Evolutionary conservation across 2,888 invertebrate species (phyloP).

Genomic region (Epistrophe eligans): DNA sequence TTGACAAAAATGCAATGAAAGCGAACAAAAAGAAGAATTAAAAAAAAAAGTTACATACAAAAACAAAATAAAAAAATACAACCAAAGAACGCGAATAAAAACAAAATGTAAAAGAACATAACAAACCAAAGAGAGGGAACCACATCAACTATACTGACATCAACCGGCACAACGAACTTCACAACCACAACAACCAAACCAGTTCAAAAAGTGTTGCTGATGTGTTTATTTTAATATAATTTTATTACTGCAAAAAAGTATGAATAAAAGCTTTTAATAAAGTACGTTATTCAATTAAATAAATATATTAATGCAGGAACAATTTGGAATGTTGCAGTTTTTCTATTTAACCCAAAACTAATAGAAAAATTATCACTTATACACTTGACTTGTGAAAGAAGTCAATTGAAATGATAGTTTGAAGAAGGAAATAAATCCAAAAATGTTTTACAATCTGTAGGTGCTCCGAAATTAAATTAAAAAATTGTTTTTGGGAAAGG

Average conservation of each 20-base stretch:
- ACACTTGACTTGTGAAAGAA: no score
- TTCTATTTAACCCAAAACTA: no score
- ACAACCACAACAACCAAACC: conserved; percentile 64
- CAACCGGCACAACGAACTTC: conserved; percentile 73
- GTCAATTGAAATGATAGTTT: no score
- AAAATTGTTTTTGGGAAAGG: no score
- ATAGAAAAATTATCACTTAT: no score
- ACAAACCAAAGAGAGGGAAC: conserved; percentile 52
- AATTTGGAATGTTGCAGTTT: no score
- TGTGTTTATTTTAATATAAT: neutral
- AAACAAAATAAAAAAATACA: conserved; percentile 22
- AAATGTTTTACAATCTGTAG: no score
- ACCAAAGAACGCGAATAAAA: conserved; percentile 59
- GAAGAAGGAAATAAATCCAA: no score
- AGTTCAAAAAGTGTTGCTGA: conserved; percentile 64
- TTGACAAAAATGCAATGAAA: conserved; percentile 62
- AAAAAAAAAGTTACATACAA: conserved; percentile 9
- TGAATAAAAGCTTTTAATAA: neutral
- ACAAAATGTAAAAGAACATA: conserved; percentile 67
- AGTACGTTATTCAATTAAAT: neutral
- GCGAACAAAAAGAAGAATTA: conserved; percentile 27
- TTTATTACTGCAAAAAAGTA: neutral
- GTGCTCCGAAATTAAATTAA: no score
- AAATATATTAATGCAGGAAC: neutral
- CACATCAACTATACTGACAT: conserved; percentile 52